Base-by-base conservation (phyloP, 2,113 vertebrate species). In the Piprites chloris region DNA sequence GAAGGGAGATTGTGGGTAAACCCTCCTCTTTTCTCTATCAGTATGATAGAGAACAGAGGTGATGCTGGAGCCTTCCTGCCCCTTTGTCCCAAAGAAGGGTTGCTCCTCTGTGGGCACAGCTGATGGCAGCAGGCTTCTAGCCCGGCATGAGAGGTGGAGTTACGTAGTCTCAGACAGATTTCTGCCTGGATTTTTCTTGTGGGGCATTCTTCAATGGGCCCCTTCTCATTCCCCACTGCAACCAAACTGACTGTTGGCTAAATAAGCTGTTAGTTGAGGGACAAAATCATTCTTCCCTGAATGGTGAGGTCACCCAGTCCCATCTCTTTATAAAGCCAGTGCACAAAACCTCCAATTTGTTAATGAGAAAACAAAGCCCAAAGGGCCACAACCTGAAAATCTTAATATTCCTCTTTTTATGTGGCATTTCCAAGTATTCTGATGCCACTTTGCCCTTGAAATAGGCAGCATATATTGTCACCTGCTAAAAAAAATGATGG, bases 61-160 rank as follows among this genome's bases (percentile, higher is more conserved):
- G 49, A 21, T 0, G 0, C 10, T 39, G 35, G 39, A 67, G 24
- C 32, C 5, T 62, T 71, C 21, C 47, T 53, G 24, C 2, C 52
- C 5, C n/a, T 84, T 67, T 62, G 12, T 67, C 17, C 68, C 3
- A 4, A 26, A 84, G 56, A 39, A 56, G 26, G 18, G 9, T 14
- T 52, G 50, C n/a, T 47, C 9, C 66, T 67, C 30, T 72, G 23
- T 2, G 3, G 46, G 15, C 27, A n/a, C 0, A 6, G 32, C 27
- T 62, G 41, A 46, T 35, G 35, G 14, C 66, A 92, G 42, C 27
- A 85, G 53, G 22, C 14, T 74, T 50, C 19, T 33, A 65, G 26
- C 22, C 71, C 21, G 20, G 27, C 3, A 8, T 21, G 56, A 37
- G 6, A 2, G 0, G 2, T 32, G 26, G 3, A 65, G 7, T 22